Base-by-base conservation (phyloP, 2,888 invertebrate species). In the Euclidia mi region DNA sequence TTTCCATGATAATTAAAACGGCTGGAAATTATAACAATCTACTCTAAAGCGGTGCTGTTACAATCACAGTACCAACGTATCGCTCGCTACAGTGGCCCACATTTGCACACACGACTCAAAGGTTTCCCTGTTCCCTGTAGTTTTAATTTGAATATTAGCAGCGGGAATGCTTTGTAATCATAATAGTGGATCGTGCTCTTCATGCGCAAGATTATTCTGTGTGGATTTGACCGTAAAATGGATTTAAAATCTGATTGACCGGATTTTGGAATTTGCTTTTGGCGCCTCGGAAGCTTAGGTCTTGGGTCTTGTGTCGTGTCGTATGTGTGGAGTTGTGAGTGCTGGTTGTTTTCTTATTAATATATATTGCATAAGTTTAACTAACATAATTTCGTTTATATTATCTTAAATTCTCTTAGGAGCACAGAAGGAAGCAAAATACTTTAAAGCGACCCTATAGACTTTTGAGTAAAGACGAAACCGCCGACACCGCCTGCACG, bases 131-230 rank as follows among this genome's bases (percentile, higher is more conserved):
- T 71, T 58, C 71, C 63, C 72, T 82, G 79, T 72, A 75, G 82
- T 84, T 89, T 88, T 85, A 84, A 89, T 89, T 88, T 90, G 79
- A 89, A 90, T 87, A 86, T 87, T 87, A 84, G 78, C 75, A 62
- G 59, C 53, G 57, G 51, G 69, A 75, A 56, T 64, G 70, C 76
- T 82, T 85, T 81, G 79, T 87, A 90, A 85, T 82, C 85, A 87
- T 85, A 85, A 87, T 81, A 80, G 76, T 71, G 80, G 75, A 79
- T 81, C 76, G 53, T 53, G 56, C 42, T 47, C 45, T 45, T 17
- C 42, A 44, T n/a, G 11, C 12, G 9, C 7, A 28, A 18, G 14
- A 14, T 25, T 60, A 56, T 45, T 67, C 44, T 29, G 35, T 20
- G 25, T 4, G 18, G 9, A 12, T 47, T 53, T 38, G 12, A 46